Percentiles rank a stretch among this genome's conserved stretches.
Evolutionary conservation across 2,113 vertebrate genomes (phyloP).

Genomic region (Lasiurus borealis): DNA sequence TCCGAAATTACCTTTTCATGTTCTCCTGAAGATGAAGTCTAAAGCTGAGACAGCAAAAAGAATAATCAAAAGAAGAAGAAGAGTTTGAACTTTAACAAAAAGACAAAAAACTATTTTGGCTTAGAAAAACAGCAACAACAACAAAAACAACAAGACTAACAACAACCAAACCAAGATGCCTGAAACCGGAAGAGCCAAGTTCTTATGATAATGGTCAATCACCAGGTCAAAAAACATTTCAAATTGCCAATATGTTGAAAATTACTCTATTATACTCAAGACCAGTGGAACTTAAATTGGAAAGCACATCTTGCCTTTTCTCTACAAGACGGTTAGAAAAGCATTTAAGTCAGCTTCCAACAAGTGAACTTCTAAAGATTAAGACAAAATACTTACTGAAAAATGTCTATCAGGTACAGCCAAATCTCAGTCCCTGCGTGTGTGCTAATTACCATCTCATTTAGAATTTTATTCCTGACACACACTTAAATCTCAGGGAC

Average conservation of each 20-base stretch:
- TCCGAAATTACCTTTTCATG: background rate
- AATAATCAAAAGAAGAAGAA: background rate
- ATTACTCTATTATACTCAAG: background rate
- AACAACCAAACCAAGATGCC: background rate
- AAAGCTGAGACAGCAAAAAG: background rate
- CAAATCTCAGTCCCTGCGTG: slow-evolving; percentile 5
- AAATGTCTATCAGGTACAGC: background rate
- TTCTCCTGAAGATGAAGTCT: background rate
- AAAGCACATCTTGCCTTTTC: slow-evolving; percentile 26
- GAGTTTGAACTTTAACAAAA: background rate
- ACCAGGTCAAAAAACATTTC: background rate
- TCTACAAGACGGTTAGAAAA: slow-evolving; percentile 13
- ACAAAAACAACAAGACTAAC: background rate
- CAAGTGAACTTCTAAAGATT: slow-evolving; percentile 49
- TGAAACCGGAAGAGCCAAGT: background rate
- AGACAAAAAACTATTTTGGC: background rate
- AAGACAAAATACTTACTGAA: slow-evolving; percentile 23
- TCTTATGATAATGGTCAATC: background rate
- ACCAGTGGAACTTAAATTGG: background rate
- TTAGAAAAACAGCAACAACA: background rate
- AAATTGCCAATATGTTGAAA: background rate
- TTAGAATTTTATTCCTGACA: slow-evolving; percentile 61
- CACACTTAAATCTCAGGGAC: slow-evolving; percentile 24
- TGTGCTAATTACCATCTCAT: slow-evolving; percentile 52
- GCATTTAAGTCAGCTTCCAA: slow-evolving; percentile 2